Evolutionary conservation across 2,797 vertebrate species (phyloP).

Genomic region (Limnodromus scolopaceus): DNA sequence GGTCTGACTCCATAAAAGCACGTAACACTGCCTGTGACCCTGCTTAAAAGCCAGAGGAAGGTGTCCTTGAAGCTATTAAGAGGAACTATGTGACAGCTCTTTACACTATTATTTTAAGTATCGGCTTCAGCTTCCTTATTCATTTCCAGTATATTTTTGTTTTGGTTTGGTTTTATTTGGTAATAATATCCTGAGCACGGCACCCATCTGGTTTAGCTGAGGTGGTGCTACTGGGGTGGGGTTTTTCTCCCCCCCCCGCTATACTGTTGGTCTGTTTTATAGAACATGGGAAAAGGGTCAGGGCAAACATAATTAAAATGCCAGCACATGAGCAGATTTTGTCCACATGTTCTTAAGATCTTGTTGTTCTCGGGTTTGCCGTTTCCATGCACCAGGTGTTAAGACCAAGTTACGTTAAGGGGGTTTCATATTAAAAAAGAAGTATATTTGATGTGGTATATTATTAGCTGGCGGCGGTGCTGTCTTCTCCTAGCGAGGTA

Average conservation of each 20-base stretch:
- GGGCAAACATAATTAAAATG: conserved; percentile 69
- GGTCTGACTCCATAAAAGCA: conserved; percentile 10
- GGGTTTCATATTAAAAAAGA: conserved; percentile 36
- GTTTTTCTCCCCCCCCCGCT: neutral
- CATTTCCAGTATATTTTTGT: neutral
- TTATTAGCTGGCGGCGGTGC: conserved; percentile 4
- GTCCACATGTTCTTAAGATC: conserved; percentile 68
- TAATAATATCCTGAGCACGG: neutral
- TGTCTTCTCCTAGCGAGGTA: neutral
- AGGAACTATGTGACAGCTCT: conserved; percentile 30
- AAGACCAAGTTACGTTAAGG: conserved; percentile 32
- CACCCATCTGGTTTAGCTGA: conserved; percentile 27
- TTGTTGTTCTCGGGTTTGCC: conserved; percentile 37
- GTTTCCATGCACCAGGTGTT: conserved; percentile 58
- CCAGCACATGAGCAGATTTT: conserved; percentile 65
- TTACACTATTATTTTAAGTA: conserved; percentile 39
- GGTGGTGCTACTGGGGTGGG: conserved; percentile 35
- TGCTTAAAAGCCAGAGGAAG: conserved; percentile 19
- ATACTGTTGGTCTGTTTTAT: conserved; percentile 57
- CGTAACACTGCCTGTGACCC: neutral
- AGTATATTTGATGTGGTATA: conserved; percentile 39
- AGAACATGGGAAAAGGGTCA: conserved; percentile 64
- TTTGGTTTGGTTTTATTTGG: conserved; percentile 5
- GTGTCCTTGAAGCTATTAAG: conserved; percentile 52
- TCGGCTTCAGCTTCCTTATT: conserved; percentile 23